A percentile compares a stretch with the other conserved stretches of the same genome.
phyloP scores from a whole-genome alignment of 2,113 vertebrate species.

The Syrmaticus mikado region DNA sequence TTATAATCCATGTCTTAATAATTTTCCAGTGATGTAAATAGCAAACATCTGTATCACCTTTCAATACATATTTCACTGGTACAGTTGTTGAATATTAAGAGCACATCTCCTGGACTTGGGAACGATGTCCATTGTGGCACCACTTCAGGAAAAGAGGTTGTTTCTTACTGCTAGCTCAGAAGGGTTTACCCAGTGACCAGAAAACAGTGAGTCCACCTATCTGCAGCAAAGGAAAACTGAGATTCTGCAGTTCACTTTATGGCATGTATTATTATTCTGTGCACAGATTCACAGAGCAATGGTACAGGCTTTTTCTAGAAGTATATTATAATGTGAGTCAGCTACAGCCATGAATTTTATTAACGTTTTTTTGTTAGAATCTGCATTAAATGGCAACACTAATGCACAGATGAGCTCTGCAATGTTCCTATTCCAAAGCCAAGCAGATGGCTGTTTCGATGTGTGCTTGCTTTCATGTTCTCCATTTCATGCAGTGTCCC shows the following conservation, averaged over 20 bases:
- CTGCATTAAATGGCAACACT: conserved; percentile 56
- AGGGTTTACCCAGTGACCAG: not conserved
- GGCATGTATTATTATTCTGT: conserved; percentile 53
- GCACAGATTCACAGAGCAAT: conserved; percentile 47
- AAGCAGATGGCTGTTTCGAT: conserved; percentile 66
- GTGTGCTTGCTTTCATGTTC: conserved; percentile 60
- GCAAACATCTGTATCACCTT: not conserved
- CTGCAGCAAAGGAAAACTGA: conserved; percentile 41
- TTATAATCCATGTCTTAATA: not conserved
- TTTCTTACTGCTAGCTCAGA: conserved; percentile 7
- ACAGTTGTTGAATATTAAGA: not conserved
- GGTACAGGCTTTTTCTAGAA: conserved; percentile 18
- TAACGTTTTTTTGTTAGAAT: conserved; percentile 58
- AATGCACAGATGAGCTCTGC: conserved; percentile 61
- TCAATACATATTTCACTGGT: not conserved
- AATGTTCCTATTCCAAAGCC: conserved; percentile 55
- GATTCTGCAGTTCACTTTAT: conserved; percentile 6
- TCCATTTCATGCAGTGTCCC: conserved; percentile 42
- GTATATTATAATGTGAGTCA: conserved; percentile 66
- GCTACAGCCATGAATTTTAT: conserved; percentile 63
- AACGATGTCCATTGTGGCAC: not conserved
- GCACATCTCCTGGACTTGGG: not conserved
- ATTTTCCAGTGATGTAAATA: conserved; percentile 5
- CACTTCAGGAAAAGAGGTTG: conserved; percentile 58
- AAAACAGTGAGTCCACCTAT: not conserved